Base-by-base conservation (phyloP, 2,888 invertebrate genomes). In the Ormyrus rosae region DNA sequence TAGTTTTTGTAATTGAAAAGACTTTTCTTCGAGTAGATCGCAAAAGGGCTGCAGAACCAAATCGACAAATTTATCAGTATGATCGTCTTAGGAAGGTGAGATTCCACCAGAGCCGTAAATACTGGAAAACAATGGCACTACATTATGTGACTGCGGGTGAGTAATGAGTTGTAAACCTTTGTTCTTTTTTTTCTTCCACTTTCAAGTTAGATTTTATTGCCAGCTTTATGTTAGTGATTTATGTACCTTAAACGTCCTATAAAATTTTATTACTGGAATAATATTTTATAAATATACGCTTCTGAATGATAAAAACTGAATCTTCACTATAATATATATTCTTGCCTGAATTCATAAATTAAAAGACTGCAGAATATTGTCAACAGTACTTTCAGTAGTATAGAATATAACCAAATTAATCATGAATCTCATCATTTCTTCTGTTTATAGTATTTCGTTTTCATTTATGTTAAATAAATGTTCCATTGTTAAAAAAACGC, bases 61-160 rank as follows among this genome's bases (percentile, higher is more conserved):
- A 51, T 73, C 74, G 9, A 48, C 51, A 50, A 61, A 63, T 81
- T 63, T 73, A 73, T 70, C 63, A 70, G 48, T 60, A 77, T 80
- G 82, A 69, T 61, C 46, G 61, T 70, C n/a, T 60, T 73, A 51
- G 73, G 65, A 78, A 78, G 74, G 79, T 82, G 82, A 80, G 79
- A 79, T 55, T 63, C 46, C 58, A 61, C 13, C 65, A 11, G 48
- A 74, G 51, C 51, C 56, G 53, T 75, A 67, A 77, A 63, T 64
- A 72, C n/a, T 60, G 56, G 46, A 55, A 55, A 71, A 80, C 64
- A 75, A 82, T 82, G 82, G 82, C 82, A 63, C 63, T 64, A 34
- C 76, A 69, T 48, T 71, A 71, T 78, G n/a, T 78, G 48, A 56
- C 51, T 63, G 9, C 60, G 70, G 78, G 82, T 82, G 72, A 82